Conservation (phyloP, 2,888 invertebrate genomes). For the Empis livida region DNA sequence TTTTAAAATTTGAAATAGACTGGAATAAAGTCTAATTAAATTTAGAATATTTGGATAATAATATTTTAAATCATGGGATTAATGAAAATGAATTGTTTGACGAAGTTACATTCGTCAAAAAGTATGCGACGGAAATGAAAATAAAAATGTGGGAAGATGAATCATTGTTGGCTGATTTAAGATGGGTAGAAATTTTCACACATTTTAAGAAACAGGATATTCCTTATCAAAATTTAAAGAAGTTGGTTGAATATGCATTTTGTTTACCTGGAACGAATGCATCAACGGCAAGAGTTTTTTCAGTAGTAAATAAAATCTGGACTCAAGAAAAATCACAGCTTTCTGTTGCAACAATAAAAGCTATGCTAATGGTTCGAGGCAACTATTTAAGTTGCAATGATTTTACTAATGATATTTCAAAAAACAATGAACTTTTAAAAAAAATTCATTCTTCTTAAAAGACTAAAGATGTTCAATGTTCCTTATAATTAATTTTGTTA, state of each 20-base stretch:
- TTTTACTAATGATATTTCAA: constrained; percentile 6
- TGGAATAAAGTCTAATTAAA: background rate
- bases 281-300: constrained; percentile 9
- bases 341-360: constrained; percentile 5
- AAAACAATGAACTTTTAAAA: constrained; percentile 2
- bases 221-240: too few relatives aligned
- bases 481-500: too few relatives aligned
- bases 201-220: too few relatives aligned
- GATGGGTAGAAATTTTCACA: too few relatives aligned
- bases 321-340: constrained; percentile 8
- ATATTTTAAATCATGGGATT: background rate
- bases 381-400: constrained; percentile 7
- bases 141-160: background rate
- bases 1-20: background rate
- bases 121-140: background rate
- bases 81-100: constrained; percentile 3
- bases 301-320: constrained; percentile 7
- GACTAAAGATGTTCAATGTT: too few relatives aligned
- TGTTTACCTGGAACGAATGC: constrained; percentile 8
- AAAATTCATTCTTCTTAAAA: constrained; percentile 1
- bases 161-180: too few relatives aligned
- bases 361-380: constrained; percentile 5
- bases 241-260: constrained; percentile 2
- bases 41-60: background rate
- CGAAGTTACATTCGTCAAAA: constrained; percentile 1